Evolutionary conservation across 1,140 invertebrate genomes (phyloP).

Genomic region (Drosophila sp.): DNA sequence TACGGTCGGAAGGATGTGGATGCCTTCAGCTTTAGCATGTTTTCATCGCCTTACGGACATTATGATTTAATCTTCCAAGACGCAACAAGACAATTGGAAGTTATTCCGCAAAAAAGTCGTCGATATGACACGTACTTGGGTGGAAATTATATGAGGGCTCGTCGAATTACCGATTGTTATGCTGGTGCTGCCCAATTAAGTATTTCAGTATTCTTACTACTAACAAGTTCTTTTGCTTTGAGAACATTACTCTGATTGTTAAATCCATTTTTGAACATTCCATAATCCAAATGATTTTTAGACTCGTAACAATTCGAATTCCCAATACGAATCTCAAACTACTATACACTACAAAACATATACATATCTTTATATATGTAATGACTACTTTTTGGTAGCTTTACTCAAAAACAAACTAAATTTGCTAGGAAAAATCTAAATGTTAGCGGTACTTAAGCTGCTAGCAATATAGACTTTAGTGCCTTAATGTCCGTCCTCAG

Average conservation of each 20-base stretch:
- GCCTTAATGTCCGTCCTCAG: slow-evolving; percentile 32
- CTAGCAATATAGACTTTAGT: slow-evolving; percentile 19
- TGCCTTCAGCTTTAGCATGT: slow-evolving; percentile 96
- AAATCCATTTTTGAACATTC: background rate
- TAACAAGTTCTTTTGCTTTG: slow-evolving; percentile 37
- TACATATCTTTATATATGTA: slow-evolving; percentile 24
- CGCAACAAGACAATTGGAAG: slow-evolving; percentile 92
- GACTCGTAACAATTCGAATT: slow-evolving; percentile 34
- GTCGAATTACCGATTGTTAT: slow-evolving; percentile 91
- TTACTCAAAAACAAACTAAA: background rate
- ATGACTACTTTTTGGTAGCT: slow-evolving; percentile 12
- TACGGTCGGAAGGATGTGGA: slow-evolving; percentile 94
- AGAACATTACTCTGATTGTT: slow-evolving; percentile 50
- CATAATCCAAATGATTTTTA: slow-evolving; percentile 3
- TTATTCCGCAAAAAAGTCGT: slow-evolving; percentile 88
- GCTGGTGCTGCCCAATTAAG: slow-evolving; percentile 85
- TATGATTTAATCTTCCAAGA: slow-evolving; percentile 97
- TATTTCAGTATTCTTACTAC: slow-evolving; percentile 54
- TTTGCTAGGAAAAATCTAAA: slow-evolving; percentile 1
- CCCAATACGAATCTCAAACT: slow-evolving; percentile 22
- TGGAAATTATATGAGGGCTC: slow-evolving; percentile 90
- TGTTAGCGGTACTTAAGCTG: slow-evolving; percentile 4
- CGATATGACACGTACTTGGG: slow-evolving; percentile 89
- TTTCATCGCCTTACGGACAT: slow-evolving; percentile 91
- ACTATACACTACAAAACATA: slow-evolving; percentile 14